These are phyloP conservation scores for Cathartes aura DNA, from an alignment of 2,113 vertebrate species.

Conservation along the genomic window DNA sequence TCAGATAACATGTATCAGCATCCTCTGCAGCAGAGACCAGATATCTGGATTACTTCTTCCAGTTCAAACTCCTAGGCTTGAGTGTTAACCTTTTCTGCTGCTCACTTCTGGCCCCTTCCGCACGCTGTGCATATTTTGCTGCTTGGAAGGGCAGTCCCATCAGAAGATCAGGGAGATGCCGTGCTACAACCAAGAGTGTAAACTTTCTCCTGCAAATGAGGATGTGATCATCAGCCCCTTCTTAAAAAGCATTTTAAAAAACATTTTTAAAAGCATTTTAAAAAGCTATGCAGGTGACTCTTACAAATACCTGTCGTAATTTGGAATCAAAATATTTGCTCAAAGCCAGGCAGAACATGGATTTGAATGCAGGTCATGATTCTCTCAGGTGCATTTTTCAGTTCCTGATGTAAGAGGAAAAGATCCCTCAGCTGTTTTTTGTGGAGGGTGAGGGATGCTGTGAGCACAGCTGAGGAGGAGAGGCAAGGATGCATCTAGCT, in stretches of 20 bases:
- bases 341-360: background rate
- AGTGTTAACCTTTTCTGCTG: background rate
- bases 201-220: background rate
- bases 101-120: background rate
- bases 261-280: background rate
- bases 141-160: background rate
- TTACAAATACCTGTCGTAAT: background rate
- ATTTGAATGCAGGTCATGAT: background rate
- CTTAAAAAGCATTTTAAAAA: background rate
- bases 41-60: background rate
- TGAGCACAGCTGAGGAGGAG: background rate
- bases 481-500: background rate
- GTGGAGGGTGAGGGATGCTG: background rate
- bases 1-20: background rate
- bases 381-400: background rate
- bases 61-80: background rate
- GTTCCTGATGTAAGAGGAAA: background rate
- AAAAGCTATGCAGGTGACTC: background rate
- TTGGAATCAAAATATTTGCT: background rate
- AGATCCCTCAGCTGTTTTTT: rapidly evolving
- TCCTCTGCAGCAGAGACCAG: background rate
- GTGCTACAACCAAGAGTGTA: background rate
- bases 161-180: background rate
- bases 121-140: rapidly evolving
- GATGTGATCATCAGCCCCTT: background rate